Percentiles rank a stretch among this genome's conserved stretches.
phyloP scores from a whole-genome alignment of 2,888 invertebrate species.

The Falcaria lacertinaria region DNA sequence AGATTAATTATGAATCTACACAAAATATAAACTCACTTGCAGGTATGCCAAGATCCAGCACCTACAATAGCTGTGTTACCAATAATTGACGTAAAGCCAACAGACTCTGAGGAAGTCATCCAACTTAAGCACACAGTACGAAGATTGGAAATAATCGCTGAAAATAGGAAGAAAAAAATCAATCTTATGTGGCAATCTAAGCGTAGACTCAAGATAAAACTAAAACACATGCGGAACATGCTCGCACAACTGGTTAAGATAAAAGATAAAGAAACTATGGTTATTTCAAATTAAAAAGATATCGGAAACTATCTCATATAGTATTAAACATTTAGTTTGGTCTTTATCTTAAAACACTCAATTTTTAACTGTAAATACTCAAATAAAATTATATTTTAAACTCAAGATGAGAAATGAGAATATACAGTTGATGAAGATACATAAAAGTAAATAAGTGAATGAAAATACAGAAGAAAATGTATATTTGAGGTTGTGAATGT shows the following conservation, averaged over 20 bases:
- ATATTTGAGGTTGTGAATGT: no score
- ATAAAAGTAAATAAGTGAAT: no score
- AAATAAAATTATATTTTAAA: no score
- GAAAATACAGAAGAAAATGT: no score
- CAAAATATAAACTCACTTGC: slow-evolving; percentile 23
- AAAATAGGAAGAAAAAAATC: slow-evolving; percentile 44
- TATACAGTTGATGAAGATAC: no score
- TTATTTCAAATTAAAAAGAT: not conserved
- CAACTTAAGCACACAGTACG: slow-evolving; percentile 51
- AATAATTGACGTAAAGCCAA: slow-evolving; percentile 38
- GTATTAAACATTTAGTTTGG: not conserved
- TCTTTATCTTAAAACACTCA: no score
- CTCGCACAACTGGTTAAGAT: slow-evolving; percentile 51
- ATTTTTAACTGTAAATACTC: no score
- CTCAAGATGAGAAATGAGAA: no score
- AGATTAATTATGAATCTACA: no score
- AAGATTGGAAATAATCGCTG: slow-evolving; percentile 51
- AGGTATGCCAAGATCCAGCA: slow-evolving; percentile 51
- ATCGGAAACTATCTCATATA: not conserved
- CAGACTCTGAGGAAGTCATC: slow-evolving; percentile 51
- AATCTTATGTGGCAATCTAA: slow-evolving; percentile 52
- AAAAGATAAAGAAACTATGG: slow-evolving; percentile 13
- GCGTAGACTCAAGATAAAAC: slow-evolving; percentile 38
- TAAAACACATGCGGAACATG: slow-evolving; percentile 45
- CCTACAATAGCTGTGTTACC: slow-evolving; percentile 43